A percentile compares a stretch with the other conserved stretches of the same genome.
Evolutionary conservation across 2,888 invertebrate genomes (phyloP).

Genomic region (Chelonus formosanus): DNA sequence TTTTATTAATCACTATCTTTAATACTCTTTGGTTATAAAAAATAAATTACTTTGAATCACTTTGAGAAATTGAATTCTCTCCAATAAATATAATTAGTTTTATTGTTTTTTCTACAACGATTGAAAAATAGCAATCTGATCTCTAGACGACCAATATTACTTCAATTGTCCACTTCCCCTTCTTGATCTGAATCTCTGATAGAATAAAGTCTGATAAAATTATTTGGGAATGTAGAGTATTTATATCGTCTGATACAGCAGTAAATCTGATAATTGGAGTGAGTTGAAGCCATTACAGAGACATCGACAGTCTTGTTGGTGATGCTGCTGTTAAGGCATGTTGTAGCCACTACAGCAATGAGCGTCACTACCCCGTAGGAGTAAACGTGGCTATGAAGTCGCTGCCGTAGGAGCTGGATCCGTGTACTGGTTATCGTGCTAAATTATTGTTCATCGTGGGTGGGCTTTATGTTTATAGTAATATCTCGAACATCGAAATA

Average conservation of each 20-base stretch:
- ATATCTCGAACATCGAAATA: neutral
- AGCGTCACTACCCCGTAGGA: conserved; percentile 20
- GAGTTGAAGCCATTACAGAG: conserved; percentile 32
- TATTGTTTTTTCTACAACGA: too few species aligned
- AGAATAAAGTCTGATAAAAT: conserved; percentile 36
- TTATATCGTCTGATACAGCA: conserved; percentile 43
- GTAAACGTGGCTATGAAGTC: conserved; percentile 23
- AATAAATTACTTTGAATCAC: too few species aligned
- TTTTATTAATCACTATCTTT: too few species aligned
- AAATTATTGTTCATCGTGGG: conserved; percentile 62
- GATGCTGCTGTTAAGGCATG: conserved; percentile 5
- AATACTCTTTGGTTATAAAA: too few species aligned
- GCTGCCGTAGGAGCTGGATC: conserved; percentile 25
- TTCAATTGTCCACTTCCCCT: too few species aligned
- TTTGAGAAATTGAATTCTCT: too few species aligned
- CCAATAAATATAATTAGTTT: too few species aligned
- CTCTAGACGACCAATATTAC: too few species aligned
- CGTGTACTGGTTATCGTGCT: conserved; percentile 59
- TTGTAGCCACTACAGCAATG: conserved; percentile 11
- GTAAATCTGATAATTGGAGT: conserved; percentile 55
- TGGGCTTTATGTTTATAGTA: conserved; percentile 48
- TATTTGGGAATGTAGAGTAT: conserved; percentile 49
- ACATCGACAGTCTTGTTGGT: conserved; percentile 21
- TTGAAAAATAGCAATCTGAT: too few species aligned
- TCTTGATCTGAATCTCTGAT: too few species aligned